These are phyloP conservation scores for Hipposideros larvatus DNA, from an alignment of 2,797 vertebrate genomes.

Conservation along the genomic window DNA sequence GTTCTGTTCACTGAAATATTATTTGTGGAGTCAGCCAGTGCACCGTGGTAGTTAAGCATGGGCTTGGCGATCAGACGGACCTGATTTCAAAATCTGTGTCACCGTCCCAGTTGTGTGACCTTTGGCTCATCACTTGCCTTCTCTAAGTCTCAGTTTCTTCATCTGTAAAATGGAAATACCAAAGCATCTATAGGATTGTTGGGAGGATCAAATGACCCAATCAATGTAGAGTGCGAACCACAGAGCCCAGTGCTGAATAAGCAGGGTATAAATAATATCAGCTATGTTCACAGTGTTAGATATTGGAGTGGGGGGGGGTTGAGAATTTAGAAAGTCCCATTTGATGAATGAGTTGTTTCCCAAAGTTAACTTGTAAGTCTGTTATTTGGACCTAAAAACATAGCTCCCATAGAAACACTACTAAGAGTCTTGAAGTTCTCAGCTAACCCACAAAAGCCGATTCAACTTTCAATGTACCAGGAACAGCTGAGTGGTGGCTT, in stretches of 20 bases:
- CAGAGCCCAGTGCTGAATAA: background rate
- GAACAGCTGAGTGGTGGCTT: constrained; percentile 63
- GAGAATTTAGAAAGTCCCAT: constrained; percentile 50
- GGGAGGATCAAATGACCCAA: background rate
- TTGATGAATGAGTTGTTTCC: constrained; percentile 66
- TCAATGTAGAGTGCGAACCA: background rate
- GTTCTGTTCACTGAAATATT: background rate
- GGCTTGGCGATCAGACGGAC: constrained; percentile 18
- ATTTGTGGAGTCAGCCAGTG: background rate
- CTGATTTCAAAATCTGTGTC: constrained; percentile 42
- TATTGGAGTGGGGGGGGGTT: background rate
- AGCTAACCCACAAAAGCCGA: constrained; percentile 72
- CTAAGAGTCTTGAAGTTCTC: constrained; percentile 61
- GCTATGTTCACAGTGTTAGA: background rate
- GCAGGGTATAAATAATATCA: background rate
- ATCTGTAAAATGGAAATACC: constrained; percentile 5
- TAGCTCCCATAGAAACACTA: constrained; percentile 73
- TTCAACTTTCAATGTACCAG: constrained; percentile 55
- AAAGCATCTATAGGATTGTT: background rate
- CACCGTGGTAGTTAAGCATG: background rate
- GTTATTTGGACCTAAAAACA: constrained; percentile 68
- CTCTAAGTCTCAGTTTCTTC: constrained; percentile 23
- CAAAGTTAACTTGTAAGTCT: constrained; percentile 63
- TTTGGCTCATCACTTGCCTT: background rate
- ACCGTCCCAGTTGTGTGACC: background rate